Evolutionary conservation across 2,888 invertebrate genomes (phyloP).

Genomic region (Pilophorus perplexus): DNA sequence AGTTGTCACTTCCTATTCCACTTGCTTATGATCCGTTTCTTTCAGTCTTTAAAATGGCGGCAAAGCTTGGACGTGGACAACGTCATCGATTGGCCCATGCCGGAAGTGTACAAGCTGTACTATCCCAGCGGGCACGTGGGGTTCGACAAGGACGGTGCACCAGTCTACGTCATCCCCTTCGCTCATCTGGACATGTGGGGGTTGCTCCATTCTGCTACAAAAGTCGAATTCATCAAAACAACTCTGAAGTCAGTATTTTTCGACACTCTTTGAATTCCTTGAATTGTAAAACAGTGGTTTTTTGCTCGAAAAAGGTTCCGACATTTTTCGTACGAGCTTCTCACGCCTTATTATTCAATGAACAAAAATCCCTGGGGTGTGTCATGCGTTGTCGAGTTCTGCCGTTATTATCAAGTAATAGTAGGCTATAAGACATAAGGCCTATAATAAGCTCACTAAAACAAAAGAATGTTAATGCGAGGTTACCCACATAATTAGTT

Average conservation of each 20-base stretch:
- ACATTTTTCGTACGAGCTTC: too few relatives aligned
- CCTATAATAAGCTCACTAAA: too few relatives aligned
- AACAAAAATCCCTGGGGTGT: too few relatives aligned
- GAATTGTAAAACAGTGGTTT: too few relatives aligned
- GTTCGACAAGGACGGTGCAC: constrained; percentile 78
- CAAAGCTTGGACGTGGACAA: constrained; percentile 73
- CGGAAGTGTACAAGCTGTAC: constrained; percentile 67
- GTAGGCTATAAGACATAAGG: too few relatives aligned
- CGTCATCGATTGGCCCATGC: constrained; percentile 66
- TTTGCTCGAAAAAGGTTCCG: too few relatives aligned
- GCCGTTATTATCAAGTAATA: too few relatives aligned
- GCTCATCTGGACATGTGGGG: constrained; percentile 79
- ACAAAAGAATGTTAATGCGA: too few relatives aligned
- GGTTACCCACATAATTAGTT: too few relatives aligned
- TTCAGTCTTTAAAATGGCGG: constrained; percentile 69
- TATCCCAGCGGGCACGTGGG: constrained; percentile 78
- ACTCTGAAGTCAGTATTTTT: constrained; percentile 58
- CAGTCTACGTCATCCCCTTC: constrained; percentile 80
- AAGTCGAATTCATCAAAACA: constrained; percentile 70
- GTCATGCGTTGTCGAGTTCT: too few relatives aligned
- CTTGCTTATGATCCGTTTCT: not conserved
- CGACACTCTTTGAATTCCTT: not conserved
- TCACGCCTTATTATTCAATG: too few relatives aligned
- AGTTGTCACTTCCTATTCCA: not conserved
- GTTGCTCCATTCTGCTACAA: constrained; percentile 68